Conservation (phyloP, 2,797 vertebrate genomes). For the Spondyliosoma cantharus region DNA sequence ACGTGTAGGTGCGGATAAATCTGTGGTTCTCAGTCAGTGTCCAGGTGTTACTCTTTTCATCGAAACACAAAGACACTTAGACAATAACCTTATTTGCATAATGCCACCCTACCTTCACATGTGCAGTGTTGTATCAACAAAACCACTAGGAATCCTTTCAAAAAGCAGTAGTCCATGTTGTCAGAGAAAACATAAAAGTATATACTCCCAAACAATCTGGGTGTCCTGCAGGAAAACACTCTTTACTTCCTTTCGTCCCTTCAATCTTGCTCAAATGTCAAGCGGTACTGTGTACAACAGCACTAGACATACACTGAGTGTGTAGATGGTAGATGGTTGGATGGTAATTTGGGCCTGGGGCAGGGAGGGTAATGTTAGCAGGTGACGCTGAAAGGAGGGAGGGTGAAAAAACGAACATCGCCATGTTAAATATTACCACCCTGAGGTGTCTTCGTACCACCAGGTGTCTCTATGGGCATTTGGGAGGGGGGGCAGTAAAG, state of each 20-base stretch:
- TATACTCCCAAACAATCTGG: constrained; percentile 45
- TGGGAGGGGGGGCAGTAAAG: constrained; percentile 23
- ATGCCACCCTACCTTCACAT: constrained; percentile 78
- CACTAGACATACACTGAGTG: constrained; percentile 46
- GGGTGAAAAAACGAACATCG: constrained; percentile 68
- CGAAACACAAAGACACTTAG: constrained; percentile 6
- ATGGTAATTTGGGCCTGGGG: constrained; percentile 60
- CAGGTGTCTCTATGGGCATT: constrained; percentile 60
- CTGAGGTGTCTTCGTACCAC: constrained; percentile 53
- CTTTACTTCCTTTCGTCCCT: constrained; percentile 23
- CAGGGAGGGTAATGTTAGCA: constrained; percentile 63
- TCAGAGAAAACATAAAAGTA: constrained; percentile 50
- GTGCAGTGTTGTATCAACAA: constrained; percentile 73
- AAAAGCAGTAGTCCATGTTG: constrained; percentile 76
- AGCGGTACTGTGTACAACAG: constrained; percentile 40
- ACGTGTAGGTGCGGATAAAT: not conserved
- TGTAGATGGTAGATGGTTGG: constrained; percentile 43
- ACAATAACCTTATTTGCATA: not conserved
- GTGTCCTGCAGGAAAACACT: constrained; percentile 39
- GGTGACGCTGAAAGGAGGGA: constrained; percentile 71
- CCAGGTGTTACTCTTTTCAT: not conserved
- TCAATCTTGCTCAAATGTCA: constrained; percentile 41
- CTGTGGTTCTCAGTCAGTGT: not conserved
- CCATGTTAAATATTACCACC: constrained; percentile 72
- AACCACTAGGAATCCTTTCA: constrained; percentile 77